Evolutionary conservation across 2,888 invertebrate genomes (phyloP).

Genomic region (Erebia aethiops): DNA sequence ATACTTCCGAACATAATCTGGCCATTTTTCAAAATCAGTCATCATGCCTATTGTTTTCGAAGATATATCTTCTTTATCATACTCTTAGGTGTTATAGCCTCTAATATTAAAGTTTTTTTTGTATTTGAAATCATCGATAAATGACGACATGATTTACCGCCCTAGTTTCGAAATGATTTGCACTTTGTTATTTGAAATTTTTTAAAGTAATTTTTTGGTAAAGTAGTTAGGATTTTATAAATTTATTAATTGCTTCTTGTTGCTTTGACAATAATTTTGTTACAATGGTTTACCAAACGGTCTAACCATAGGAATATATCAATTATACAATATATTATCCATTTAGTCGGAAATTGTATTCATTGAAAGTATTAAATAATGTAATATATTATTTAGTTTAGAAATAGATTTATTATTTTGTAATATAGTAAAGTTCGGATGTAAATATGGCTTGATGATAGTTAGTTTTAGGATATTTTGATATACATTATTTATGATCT

Average conservation of each 20-base stretch:
- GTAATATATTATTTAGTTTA: constrained; percentile 40
- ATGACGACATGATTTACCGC: constrained; percentile 27
- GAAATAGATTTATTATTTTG: constrained; percentile 39
- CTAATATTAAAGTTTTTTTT: background rate
- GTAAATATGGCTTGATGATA: constrained; percentile 39
- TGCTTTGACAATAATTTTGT: constrained; percentile 58
- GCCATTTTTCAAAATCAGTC: no score
- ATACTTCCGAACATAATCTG: no score
- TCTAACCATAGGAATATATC: constrained; percentile 31
- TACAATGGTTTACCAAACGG: constrained; percentile 39
- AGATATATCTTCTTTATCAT: background rate
- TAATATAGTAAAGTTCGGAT: constrained; percentile 44
- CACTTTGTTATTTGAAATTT: constrained; percentile 32
- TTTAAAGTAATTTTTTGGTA: constrained; percentile 24
- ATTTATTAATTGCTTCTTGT: constrained; percentile 45
- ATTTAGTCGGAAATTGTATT: constrained; percentile 59
- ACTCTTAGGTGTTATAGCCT: no score
- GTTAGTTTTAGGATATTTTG: constrained; percentile 18
- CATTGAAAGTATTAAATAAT: constrained; percentile 71
- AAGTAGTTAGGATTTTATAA: constrained; percentile 35
- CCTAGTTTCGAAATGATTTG: constrained; percentile 36
- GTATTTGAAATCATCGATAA: constrained; percentile 28
- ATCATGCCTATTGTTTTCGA: no score
- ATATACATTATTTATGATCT: constrained; percentile 25
- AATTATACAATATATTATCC: constrained; percentile 39